Conservation (phyloP, 1,140 invertebrate species). For the Caenorhabditis tropicalis region DNA sequence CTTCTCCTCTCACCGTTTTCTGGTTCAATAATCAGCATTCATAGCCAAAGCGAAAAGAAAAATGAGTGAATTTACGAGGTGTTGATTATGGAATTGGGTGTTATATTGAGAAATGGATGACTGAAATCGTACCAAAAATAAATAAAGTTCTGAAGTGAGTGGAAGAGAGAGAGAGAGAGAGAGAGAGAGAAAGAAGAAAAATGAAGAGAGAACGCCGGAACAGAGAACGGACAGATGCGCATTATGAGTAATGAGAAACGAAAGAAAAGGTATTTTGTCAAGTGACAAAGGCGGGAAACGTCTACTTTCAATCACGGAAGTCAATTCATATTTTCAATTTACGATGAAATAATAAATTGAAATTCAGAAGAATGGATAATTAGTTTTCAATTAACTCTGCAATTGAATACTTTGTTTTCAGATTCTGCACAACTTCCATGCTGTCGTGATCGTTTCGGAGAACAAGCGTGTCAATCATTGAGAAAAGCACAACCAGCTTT, state of each 20-base stretch:
- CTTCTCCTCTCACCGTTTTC: not conserved
- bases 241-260: conserved; percentile 7
- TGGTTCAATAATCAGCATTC: conserved; percentile 35
- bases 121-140: not conserved
- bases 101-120: not conserved
- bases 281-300: not conserved
- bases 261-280: not conserved
- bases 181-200: too few species aligned
- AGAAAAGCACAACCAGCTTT: conserved; percentile 53
- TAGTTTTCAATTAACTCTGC: too few species aligned
- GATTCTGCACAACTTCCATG: conserved; percentile 57
- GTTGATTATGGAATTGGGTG: not conserved
- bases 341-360: not conserved
- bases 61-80: conserved; percentile 22
- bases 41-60: not conserved
- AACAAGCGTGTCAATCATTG: conserved; percentile 57
- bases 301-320: not conserved
- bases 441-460: conserved; percentile 58
- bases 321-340: not conserved
- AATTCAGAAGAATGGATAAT: too few species aligned
- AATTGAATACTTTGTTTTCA: conserved; percentile 33
- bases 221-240: not conserved
- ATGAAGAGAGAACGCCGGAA: too few species aligned
- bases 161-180: not conserved
- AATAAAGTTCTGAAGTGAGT: not conserved